Conservation (phyloP, 2,797 vertebrate genomes). For the Enteromius mattozi region DNA sequence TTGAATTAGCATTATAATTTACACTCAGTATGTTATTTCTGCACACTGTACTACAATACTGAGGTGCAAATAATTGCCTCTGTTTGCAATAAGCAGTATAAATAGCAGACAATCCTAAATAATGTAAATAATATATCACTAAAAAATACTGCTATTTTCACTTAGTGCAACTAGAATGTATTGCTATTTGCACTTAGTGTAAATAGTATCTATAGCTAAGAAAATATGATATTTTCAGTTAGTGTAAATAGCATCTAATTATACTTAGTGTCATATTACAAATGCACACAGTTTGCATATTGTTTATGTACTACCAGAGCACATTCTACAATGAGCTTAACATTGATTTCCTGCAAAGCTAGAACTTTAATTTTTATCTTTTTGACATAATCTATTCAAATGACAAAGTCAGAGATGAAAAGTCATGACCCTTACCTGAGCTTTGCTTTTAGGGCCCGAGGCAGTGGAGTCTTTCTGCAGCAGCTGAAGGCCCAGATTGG, state of each 20-base stretch:
- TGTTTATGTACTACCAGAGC: not conserved
- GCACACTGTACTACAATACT: not conserved
- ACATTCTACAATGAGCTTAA: not conserved
- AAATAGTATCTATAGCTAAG: too few species aligned
- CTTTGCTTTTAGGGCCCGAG: conserved; percentile 81
- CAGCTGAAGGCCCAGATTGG: conserved; percentile 90
- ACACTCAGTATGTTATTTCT: not conserved
- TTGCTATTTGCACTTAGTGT: not conserved
- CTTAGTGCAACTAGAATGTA: not conserved
- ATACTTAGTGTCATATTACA: not conserved
- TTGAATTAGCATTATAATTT: not conserved
- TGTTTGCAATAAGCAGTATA: not conserved
- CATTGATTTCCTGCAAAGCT: too few species aligned
- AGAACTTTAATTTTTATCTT: too few species aligned
- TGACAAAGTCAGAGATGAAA: not conserved
- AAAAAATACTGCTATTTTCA: not conserved
- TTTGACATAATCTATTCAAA: not conserved
- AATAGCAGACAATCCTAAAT: not conserved
- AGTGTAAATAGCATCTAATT: not conserved
- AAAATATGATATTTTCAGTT: too few species aligned
- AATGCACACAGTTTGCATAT: not conserved
- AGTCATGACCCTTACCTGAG: conserved; percentile 77
- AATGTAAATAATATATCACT: too few species aligned
- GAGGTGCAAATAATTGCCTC: not conserved
- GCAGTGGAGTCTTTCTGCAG: conserved; percentile 88